A percentile compares a stretch with the other conserved stretches of the same genome.
Evolutionary conservation across 2,888 invertebrate species (phyloP).

Genomic region (Homarus gammarus): DNA sequence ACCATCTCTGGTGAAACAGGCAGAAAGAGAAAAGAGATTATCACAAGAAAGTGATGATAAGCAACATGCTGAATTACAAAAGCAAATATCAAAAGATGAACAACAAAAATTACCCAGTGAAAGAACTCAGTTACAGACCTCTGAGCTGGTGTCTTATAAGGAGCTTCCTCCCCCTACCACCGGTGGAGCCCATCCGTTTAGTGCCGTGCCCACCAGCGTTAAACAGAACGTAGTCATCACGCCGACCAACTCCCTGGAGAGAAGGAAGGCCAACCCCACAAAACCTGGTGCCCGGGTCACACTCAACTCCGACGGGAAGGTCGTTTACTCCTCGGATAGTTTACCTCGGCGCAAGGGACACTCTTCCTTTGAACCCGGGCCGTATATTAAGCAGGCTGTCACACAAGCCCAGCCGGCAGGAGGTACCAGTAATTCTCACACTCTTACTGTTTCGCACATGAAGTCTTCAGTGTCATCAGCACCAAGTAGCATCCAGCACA

Average conservation of each 20-base stretch:
- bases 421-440: conserved; percentile 49
- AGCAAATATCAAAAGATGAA: conserved; percentile 64
- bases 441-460: conserved; percentile 40
- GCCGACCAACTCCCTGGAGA: conserved; percentile 76
- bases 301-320: conserved; percentile 91
- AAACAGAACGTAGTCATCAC: conserved; percentile 75
- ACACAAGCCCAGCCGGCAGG: conserved; percentile 50
- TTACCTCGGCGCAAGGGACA: conserved; percentile 87
- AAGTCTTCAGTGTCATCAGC: conserved; percentile 50
- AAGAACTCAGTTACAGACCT: conserved; percentile 27
- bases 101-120: conserved; percentile 38
- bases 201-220: conserved; percentile 73
- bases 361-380: conserved; percentile 90
- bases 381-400: conserved; percentile 67
- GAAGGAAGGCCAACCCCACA: conserved; percentile 70
- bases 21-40: conserved; percentile 67
- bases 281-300: conserved; percentile 86
- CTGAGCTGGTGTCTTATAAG: conserved; percentile 70
- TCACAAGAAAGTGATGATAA: conserved; percentile 64
- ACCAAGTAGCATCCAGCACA: conserved; percentile 71
- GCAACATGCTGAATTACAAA: conserved; percentile 66
- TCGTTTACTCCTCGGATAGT: conserved; percentile 92
- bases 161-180: conserved; percentile 68
- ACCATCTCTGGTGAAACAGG: conserved; percentile 60
- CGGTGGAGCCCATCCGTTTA: conserved; percentile 72